Conservation (phyloP, 2,797 vertebrate genomes). For the Pipistrellus kuhlii region DNA sequence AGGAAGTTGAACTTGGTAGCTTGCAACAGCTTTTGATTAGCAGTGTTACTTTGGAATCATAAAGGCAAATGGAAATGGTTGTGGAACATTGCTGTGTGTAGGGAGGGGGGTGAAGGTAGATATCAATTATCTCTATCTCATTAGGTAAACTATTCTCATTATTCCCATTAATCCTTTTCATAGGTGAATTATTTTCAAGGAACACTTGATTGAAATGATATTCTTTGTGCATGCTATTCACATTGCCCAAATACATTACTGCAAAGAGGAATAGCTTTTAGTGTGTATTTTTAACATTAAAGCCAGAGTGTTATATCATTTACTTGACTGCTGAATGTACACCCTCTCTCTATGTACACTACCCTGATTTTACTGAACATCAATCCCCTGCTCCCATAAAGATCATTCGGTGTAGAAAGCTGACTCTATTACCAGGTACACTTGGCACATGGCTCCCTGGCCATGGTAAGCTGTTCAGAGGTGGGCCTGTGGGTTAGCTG, state of each 20-base stretch:
- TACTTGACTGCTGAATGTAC: not conserved
- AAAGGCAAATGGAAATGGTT: conserved; percentile 39
- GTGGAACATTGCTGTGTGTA: not conserved
- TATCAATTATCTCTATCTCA: conserved; percentile 2
- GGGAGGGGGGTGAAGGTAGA: not conserved
- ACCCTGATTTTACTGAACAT: not conserved
- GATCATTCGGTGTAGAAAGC: not conserved
- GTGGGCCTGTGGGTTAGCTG: not conserved
- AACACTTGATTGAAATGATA: conserved; percentile 17
- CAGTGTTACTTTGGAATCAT: not conserved
- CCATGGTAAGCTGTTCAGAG: not conserved
- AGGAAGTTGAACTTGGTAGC: conserved; percentile 2
- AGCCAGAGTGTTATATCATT: not conserved
- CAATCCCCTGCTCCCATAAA: not conserved
- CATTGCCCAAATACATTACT: not conserved
- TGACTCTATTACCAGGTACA: not conserved
- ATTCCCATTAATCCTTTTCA: conserved; percentile 55
- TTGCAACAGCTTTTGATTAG: conserved; percentile 48
- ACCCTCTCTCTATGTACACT: not conserved
- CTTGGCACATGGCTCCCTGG: not conserved
- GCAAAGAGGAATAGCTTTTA: not conserved
- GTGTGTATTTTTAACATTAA: not conserved
- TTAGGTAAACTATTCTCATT: not conserved
- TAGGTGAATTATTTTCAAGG: conserved; percentile 42
- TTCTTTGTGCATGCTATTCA: not conserved